Evolutionary conservation across 2,797 vertebrate genomes (phyloP).

Genomic region (Thunnus albacares): DNA sequence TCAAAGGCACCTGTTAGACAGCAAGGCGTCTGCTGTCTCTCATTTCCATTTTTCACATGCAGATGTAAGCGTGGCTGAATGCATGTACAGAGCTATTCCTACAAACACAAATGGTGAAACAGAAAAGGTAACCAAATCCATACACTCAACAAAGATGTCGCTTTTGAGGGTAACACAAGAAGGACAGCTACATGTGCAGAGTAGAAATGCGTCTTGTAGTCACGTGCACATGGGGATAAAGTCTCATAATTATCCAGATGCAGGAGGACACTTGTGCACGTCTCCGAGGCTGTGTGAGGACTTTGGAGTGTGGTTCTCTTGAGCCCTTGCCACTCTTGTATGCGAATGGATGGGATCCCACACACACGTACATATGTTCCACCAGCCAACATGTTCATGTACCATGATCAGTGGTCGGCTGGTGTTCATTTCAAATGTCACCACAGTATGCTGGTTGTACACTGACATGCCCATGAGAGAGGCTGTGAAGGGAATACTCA

Average conservation of each 20-base stretch:
- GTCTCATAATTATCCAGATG: slow-evolving; percentile 28
- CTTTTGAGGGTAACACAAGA: slow-evolving; percentile 5
- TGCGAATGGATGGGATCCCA: slow-evolving; percentile 31
- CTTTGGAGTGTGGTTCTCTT: slow-evolving; percentile 39
- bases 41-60: slow-evolving; percentile 17
- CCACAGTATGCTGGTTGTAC: slow-evolving; percentile 41
- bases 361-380: slow-evolving; percentile 23
- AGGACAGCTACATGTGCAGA: not conserved
- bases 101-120: not conserved
- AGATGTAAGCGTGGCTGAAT: not conserved
- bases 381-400: slow-evolving; percentile 42
- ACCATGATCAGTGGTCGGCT: slow-evolving; percentile 42
- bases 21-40: not conserved
- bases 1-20: not conserved
- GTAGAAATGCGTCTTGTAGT: slow-evolving; percentile 5
- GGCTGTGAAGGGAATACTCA: slow-evolving; percentile 42
- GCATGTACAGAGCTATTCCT: slow-evolving; percentile 1
- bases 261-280: slow-evolving; percentile 44
- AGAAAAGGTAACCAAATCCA: slow-evolving; percentile 18
- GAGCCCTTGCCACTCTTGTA: slow-evolving; percentile 36
- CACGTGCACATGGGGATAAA: slow-evolving; percentile 25
- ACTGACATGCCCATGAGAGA: slow-evolving; percentile 62
- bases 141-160: not conserved
- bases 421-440: slow-evolving; percentile 72
- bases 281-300: slow-evolving; percentile 18